Evolutionary conservation across 2,797 vertebrate species (phyloP).

Genomic region (Alectoris magna): DNA sequence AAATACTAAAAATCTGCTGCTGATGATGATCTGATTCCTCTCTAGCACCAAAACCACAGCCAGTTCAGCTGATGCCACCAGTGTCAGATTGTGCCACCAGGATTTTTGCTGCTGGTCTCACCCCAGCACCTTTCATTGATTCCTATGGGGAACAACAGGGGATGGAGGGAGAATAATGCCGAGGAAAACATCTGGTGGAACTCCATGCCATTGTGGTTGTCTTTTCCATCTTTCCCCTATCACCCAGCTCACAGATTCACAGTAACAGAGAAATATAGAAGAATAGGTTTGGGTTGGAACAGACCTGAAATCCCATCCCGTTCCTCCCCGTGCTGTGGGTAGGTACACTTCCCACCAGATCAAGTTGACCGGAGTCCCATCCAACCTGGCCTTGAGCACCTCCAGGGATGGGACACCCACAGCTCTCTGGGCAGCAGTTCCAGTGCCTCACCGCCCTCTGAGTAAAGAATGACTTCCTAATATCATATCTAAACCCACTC

Average conservation of each 20-base stretch:
- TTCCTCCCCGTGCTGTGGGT: neutral
- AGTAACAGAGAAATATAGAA: neutral
- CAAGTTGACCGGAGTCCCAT: neutral
- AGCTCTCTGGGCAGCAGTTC: neutral
- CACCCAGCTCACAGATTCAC: neutral
- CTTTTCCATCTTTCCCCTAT: neutral
- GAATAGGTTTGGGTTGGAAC: neutral
- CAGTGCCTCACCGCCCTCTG: neutral
- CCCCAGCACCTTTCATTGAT: rapidly evolving
- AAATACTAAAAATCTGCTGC: neutral
- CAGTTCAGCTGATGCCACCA: neutral
- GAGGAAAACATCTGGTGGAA: neutral
- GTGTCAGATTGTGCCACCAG: rapidly evolving
- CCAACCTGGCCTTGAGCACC: neutral
- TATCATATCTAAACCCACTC: neutral
- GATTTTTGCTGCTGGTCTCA: neutral
- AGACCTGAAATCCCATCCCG: neutral
- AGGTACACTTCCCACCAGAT: neutral
- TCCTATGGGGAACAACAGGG: neutral
- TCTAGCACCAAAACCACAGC: neutral
- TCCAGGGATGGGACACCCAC: neutral
- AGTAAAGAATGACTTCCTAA: neutral
- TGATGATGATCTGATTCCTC: neutral
- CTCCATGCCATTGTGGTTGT: neutral
- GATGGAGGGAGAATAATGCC: neutral